These are phyloP conservation scores for Pocillopora meandrina DNA, from an alignment of 92 coral and sea anemone genomes.

Conservation along the genomic window DNA sequence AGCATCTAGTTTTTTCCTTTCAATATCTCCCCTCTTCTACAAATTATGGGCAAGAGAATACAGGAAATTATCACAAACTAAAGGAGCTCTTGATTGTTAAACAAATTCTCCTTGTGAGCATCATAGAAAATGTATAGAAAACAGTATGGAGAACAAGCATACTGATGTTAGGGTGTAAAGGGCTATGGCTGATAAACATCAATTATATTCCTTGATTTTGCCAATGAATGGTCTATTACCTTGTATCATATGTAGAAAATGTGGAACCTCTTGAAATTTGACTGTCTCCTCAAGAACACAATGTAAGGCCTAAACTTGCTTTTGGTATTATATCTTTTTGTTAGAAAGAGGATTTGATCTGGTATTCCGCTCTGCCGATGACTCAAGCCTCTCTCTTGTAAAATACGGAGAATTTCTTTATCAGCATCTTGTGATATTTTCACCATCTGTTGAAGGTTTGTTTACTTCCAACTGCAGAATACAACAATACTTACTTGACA, in stretches of 20 bases:
- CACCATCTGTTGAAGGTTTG: constrained; percentile 98
- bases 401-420: constrained; percentile 97
- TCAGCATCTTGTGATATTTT: constrained; percentile 85
- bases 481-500: no score
- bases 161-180: no score
- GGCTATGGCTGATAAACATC: no score
- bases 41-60: no score
- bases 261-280: neutral
- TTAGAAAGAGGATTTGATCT: constrained; percentile 92
- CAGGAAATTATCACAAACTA: no score
- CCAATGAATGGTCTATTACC: neutral
- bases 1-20: no score
- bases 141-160: no score
- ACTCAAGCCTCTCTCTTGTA: constrained; percentile 90
- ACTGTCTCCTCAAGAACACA: neutral
- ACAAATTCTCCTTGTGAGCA: no score
- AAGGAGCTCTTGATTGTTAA: no score
- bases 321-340: neutral
- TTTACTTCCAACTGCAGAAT: neutral
- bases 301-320: neutral
- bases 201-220: no score
- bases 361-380: constrained; percentile 90
- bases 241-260: neutral
- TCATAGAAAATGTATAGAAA: no score
- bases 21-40: no score